Evolutionary conservation across 2,888 invertebrate species (phyloP), one percentile per base, ranked within the genome.

Genomic region (Melieria omissa): DNA sequence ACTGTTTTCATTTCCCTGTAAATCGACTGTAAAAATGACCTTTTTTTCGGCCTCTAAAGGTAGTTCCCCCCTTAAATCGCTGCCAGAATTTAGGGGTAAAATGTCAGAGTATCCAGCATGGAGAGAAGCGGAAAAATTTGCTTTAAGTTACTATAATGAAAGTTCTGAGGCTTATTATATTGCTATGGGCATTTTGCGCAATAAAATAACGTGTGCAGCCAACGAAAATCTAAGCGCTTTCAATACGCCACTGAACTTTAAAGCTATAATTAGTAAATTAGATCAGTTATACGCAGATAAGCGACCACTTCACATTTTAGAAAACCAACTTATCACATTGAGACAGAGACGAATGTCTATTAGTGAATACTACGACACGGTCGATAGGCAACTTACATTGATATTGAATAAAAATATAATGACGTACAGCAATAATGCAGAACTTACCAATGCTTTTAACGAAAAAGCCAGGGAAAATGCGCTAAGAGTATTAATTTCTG

Each of bases 341-440:
- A 54, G 54, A 9, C 54, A 54, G 54, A 29, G 29, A 2, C 29
- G 29, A 29, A 29, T 29, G 29, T 29, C 29, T 29, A 29, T 29
- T 29, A 29, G 29, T 29, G 29, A 29, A 29, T 29, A 29, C 29
- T 29, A 29, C 3, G 29, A 29, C 1, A 29, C 29, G 29, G 58
- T 58, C 29, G 58, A 58, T 58, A 58, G 58, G 16, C 58, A 58
- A 58, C 58, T 58, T n/a, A 58, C 58, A 58, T 58, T n/a, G 41
- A 47, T 65, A 41, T 41, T 65, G 49, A 65, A 65, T 65, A 65
- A 65, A 65, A 65, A 52, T 12, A 65, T 54, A 29, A 65, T 65
- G 64, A 64, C n/a, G n/a, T n/a, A n/a, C n/a, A n/a, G n/a, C n/a
- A 49, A 3, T 16, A 62, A 47, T 47, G 62, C 16, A 62, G 16